Base-by-base conservation (phyloP, 2,888 invertebrate genomes). In the Drosophila cognata region DNA sequence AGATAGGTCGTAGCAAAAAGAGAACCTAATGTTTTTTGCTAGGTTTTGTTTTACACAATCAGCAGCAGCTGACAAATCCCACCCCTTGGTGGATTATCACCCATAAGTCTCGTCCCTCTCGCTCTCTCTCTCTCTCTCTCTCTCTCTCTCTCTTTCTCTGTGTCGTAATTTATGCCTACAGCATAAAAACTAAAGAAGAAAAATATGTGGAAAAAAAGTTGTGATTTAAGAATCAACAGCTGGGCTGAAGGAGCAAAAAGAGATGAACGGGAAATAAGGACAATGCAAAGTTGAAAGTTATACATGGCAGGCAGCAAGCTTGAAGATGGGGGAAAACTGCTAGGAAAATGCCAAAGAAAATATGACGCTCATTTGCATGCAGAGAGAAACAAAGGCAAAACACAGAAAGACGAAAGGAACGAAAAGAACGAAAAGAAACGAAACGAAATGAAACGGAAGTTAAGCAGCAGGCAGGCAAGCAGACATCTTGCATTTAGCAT, bases 351-450 rank as follows among this genome's bases (percentile, higher is more conserved):
- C 68, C 62, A 48, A 16, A 65, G 64, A 79, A 83, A 81, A 85
- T 85, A 88, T 84, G 83, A 75, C 52, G 62, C 86, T 88, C 81
- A 84, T 84, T 85, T 88, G 57, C 86, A 84, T 88, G 79, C 81
- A 71, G 61, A 56, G 57, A 72, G 78, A 58, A 69, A 75, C 61
- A 71, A 50, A 53, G 35, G 41, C 58, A 29, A 55, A 61, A 38
- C 11, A 48, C 13, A 35, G n/a, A 29, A 21, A 8, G 43, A 13
- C 21, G 21, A 21, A 21, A 21, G 21, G 21, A 21, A 13, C 18
- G 36, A 33, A 33, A 18, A 18, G 0, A 53, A 28, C n/a, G 33
- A n/a, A 66, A 33, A 64, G 66, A 63, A 73, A 60, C 35, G 16
- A 7, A 48, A 43, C 28, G 36, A 51, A 58, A 55, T 41, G 53